Percentiles rank a stretch among this genome's conserved stretches.
phyloP scores from a whole-genome alignment of 2,888 invertebrate species.

The Coleophora deauratella region DNA sequence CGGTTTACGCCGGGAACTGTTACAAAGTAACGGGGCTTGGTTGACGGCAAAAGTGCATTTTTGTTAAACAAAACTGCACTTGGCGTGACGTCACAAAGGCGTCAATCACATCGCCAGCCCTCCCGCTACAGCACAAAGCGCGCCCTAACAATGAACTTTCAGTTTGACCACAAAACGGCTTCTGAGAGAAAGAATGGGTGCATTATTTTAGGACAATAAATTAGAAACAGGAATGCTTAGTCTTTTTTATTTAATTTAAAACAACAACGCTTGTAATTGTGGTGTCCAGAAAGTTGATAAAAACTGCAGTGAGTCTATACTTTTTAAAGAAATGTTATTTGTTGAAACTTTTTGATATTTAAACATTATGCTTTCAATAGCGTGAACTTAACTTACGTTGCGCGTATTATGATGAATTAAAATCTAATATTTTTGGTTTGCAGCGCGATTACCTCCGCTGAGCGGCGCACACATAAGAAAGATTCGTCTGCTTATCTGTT shows the following conservation, averaged over 20 bases:
- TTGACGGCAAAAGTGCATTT: slow-evolving; percentile 65
- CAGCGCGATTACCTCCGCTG: too few relatives aligned
- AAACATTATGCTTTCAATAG: too few relatives aligned
- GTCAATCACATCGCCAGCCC: slow-evolving; percentile 32
- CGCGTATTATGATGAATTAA: too few relatives aligned
- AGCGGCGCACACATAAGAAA: too few relatives aligned
- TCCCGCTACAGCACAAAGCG: slow-evolving; percentile 58
- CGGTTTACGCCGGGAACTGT: slow-evolving; percentile 68
- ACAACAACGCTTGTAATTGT: too few relatives aligned
- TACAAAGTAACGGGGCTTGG: slow-evolving; percentile 48
- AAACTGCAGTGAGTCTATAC: too few relatives aligned
- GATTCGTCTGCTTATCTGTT: too few relatives aligned
- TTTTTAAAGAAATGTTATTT: too few relatives aligned
- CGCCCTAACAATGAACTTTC: slow-evolving; percentile 43
- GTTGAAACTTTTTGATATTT: too few relatives aligned
- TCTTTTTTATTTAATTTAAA: slow-evolving; percentile 1
- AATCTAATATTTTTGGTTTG: too few relatives aligned
- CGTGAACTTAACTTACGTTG: too few relatives aligned
- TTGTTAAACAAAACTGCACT: slow-evolving; percentile 41
- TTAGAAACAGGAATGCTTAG: neutral
- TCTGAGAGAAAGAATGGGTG: slow-evolving; percentile 35
- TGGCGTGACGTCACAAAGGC: slow-evolving; percentile 57
- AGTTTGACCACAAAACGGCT: slow-evolving; percentile 60
- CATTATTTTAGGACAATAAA: slow-evolving; percentile 1
- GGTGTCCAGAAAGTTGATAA: neutral